Evolutionary conservation across 1,140 invertebrate species (phyloP), one percentile per base, ranked within the genome.

Genomic region (Marisa cornuarietis): DNA sequence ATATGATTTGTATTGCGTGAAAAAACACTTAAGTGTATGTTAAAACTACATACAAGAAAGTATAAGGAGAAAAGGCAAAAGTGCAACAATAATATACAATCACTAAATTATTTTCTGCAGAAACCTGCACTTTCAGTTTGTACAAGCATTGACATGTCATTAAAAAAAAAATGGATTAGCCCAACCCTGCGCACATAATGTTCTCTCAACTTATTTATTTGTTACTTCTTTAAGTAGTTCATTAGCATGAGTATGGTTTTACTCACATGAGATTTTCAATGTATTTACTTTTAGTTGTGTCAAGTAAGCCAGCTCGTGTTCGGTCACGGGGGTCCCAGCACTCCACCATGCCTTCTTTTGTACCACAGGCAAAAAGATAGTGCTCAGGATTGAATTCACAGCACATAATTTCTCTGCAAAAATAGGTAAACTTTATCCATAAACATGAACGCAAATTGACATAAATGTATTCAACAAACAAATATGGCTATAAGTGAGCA

Each of bases 291-390:
- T 97, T 92, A 18, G 95, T 97, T 91, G 95, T 97, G 91, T 99
- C 97, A 10, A 99, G 90, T 54, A 93, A 93, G 52, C 94, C 95
- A 82, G 95, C 95, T 89, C 94, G 93, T 49, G 92, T 93, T 84
- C 94, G 94, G 7, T 92, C 93, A 79, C 90, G 75, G 61, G 97
- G 96, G 93, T 99, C 98, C 97, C 97, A 99, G 4, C 97, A 97
- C 92, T 99, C 97, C 9, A 99, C 93, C 88, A 94, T 94, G 0
- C 98, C 98, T 87, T 97, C 95, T 84, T 95, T 94, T n/a, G 96
- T 98, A 13, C 98, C 98, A 87, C 95, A 94, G 8, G 95, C 90
- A 63, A 99, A 89, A 58, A 99, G 92, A 85, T 98, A 94, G 93
- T 99, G 97, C 58, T 94, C 93, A 1, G 95, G 94, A 93, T 98